A percentile compares a stretch with the other conserved stretches of the same genome.
These are phyloP conservation scores for Triplophysa bombifrons DNA, from an alignment of 2,797 vertebrate species.

Conservation along the genomic window DNA sequence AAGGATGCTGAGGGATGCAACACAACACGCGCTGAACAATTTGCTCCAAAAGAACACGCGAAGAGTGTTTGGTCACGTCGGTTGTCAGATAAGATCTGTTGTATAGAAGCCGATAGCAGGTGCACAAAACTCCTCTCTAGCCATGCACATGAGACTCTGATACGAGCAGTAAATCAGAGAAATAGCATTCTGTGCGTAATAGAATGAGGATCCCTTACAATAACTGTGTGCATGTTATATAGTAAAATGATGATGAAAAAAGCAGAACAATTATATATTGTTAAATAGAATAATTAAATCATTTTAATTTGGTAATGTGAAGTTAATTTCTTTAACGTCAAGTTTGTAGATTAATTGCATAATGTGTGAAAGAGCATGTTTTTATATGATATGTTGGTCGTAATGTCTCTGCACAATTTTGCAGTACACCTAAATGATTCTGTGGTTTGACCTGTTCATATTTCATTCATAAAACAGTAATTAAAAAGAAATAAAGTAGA, in stretches of 20 bases:
- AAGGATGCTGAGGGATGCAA: conserved; percentile 35
- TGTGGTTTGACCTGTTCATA: neutral
- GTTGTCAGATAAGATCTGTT: neutral
- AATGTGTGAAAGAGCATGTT: neutral
- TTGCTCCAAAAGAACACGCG: neutral
- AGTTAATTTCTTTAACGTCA: neutral
- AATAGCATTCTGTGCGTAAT: neutral
- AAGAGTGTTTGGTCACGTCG: neutral
- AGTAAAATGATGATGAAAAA: neutral
- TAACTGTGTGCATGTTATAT: neutral
- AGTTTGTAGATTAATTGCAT: neutral
- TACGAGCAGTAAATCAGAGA: neutral
- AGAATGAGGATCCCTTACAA: neutral
- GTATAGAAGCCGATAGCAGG: neutral
- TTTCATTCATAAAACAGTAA: neutral
- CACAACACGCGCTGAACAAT: neutral
- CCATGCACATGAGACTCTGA: neutral
- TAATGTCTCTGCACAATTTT: too few relatives aligned
- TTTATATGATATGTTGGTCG: neutral
- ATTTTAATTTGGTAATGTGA: too few relatives aligned
- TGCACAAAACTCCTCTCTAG: too few relatives aligned
- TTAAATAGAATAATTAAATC: too few relatives aligned
- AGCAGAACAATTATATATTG: neutral
- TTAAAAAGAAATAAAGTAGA: neutral
- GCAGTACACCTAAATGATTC: neutral